Conservation (phyloP, 92 coral and sea anemone genomes). For the Epizoanthus ramosus region DNA sequence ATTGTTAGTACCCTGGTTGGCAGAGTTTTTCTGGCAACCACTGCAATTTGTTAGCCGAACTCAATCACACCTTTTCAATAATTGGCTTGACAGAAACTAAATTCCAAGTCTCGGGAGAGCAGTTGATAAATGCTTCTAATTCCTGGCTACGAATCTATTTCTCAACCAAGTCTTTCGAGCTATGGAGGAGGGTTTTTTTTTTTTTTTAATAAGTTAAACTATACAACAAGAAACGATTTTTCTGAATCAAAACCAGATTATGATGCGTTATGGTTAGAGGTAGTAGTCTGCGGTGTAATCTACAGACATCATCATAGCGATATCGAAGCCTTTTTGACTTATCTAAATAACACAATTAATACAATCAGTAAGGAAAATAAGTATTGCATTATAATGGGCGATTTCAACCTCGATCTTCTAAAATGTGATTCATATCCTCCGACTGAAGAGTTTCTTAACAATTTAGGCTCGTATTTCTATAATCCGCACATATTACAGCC, state of each 20-base stretch:
- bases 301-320: neutral
- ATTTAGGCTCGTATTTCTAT: slow-evolving; percentile 44
- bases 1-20: neutral
- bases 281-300: slow-evolving; percentile 3
- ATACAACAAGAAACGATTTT: neutral
- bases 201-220: slow-evolving; percentile 19
- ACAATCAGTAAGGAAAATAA: neutral
- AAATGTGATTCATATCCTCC: slow-evolving; percentile 48
- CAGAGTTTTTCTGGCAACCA: no score
- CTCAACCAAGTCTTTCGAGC: slow-evolving; percentile 41
- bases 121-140: neutral
- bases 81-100: slow-evolving; percentile 60
- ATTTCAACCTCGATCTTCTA: slow-evolving; percentile 47
- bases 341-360: neutral
- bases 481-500: slow-evolving; percentile 50
- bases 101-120: neutral
- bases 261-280: slow-evolving; percentile 35
- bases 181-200: slow-evolving; percentile 49
- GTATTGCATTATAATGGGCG: neutral
- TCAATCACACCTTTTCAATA: slow-evolving; percentile 41
- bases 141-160: slow-evolving; percentile 38
- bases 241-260: neutral
- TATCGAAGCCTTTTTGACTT: neutral
- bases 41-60: slow-evolving; percentile 15
- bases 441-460: slow-evolving; percentile 55